Conservation (phyloP, 2,113 vertebrate genomes). For the Leptosomus discolor region DNA sequence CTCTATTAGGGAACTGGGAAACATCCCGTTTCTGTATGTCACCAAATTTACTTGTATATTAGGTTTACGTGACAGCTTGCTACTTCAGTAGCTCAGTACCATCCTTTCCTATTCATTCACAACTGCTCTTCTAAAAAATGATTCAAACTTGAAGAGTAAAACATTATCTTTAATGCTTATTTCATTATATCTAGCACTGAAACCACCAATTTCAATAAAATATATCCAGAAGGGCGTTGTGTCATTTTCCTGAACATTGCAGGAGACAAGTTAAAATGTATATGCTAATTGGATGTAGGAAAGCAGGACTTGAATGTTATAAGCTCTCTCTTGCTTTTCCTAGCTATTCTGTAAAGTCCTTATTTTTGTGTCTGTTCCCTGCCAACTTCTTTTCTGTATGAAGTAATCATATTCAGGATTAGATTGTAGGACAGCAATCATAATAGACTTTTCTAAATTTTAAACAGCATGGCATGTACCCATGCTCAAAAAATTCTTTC, state of each 20-base stretch:
- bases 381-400: neutral
- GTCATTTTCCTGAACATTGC: neutral
- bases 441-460: neutral
- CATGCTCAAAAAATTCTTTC: neutral
- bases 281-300: neutral
- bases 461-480: neutral
- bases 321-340: neutral
- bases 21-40: neutral
- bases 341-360: neutral
- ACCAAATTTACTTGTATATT: neutral
- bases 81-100: neutral
- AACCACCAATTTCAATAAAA: neutral
- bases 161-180: neutral
- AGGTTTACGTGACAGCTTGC: neutral
- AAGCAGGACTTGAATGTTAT: constrained; percentile 5
- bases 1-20: neutral
- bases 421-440: neutral
- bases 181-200: neutral
- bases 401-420: constrained; percentile 11
- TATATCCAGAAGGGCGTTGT: neutral
- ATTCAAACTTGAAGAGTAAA: neutral
- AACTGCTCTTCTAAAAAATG: neutral
- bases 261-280: neutral
- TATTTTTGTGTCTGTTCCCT: neutral
- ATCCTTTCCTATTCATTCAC: neutral